These are phyloP conservation scores for Opisthograptis luteolata DNA, from an alignment of 2,888 invertebrate genomes.

Conservation along the genomic window DNA sequence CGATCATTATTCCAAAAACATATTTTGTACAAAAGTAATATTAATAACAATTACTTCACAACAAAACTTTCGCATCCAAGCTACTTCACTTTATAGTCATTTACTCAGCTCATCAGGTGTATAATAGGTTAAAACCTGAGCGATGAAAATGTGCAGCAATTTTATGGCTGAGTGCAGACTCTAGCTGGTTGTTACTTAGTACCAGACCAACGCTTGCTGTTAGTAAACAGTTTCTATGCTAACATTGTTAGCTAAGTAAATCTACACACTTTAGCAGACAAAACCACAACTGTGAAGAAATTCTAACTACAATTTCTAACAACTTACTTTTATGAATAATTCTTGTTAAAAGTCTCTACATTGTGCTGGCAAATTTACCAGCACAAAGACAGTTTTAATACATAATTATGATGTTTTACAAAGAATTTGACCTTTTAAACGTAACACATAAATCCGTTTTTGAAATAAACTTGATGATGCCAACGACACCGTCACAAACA, in stretches of 20 bases:
- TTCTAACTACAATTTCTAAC: no score
- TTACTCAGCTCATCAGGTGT: constrained; percentile 18
- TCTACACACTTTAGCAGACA: background rate
- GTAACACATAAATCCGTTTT: constrained; percentile 1
- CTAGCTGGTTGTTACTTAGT: constrained; percentile 19
- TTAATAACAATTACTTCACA: background rate
- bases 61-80: background rate
- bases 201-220: background rate
- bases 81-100: constrained; percentile 15
- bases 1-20: no score
- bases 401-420: no score
- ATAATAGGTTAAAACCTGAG: constrained; percentile 35
- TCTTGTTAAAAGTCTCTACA: no score
- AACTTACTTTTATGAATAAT: no score
- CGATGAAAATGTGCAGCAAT: constrained; percentile 33
- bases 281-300: constrained; percentile 1
- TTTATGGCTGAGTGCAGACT: constrained; percentile 39
- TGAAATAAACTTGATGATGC: constrained; percentile 3
- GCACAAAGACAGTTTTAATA: no score
- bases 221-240: constrained; percentile 8
- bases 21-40: no score
- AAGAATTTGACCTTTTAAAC: background rate
- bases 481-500: constrained; percentile 11
- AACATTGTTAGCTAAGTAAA: constrained; percentile 18
- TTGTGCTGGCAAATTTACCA: no score